Evolutionary conservation across 37 sponge, comb jelly and placozoan genomes (phyloP), one percentile per base, ranked within the genome.

Genomic region (Ephydatia muelleri): DNA sequence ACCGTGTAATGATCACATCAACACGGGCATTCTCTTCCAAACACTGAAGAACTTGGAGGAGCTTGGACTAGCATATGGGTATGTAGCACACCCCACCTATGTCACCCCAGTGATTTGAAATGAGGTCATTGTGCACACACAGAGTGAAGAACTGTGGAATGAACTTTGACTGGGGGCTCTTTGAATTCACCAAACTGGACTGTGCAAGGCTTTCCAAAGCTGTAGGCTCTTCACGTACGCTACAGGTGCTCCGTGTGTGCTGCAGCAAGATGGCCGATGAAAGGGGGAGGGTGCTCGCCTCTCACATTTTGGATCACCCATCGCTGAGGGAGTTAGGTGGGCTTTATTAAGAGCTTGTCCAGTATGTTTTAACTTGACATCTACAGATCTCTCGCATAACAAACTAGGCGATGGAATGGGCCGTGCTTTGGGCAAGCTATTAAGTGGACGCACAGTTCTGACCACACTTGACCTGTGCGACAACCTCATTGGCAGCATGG

Each of bases 111-210:
- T 32, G 30, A 32, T 6, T 65, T 48, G 91, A 85, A 14, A 23
- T 73, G 31, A 88, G 81, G 67, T 11, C 3, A 26, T 23, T 22
- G 70, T 66, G 19, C 32, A 25, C 72, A 21, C 72, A 12, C 73
- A 92, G 93, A 0, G 93, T 97, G 8, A 75, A 83, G 6, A 88
- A 91, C 75, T 94, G 95, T 92, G 97, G 97, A 0, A 97, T 97
- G 97, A 97, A 97, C 83, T 97, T 97, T 81, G 95, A 94, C 66
- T 97, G 97, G 97, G 86, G 83, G 1, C 81, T 97, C 35, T 94
- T 92, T 65, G 84, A 97, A 67, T 97, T 97, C 85, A 97, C 97
- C 5, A 40, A 38, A 16, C 73, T 70, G 14, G 97, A 97, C 87
- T 94, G 97, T 78, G 70, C 65, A 69, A 39, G 77, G 32, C 72